Base-by-base conservation (phyloP, 37 sponge, comb jelly and placozoan species). In the Haliclona indistincta region DNA sequence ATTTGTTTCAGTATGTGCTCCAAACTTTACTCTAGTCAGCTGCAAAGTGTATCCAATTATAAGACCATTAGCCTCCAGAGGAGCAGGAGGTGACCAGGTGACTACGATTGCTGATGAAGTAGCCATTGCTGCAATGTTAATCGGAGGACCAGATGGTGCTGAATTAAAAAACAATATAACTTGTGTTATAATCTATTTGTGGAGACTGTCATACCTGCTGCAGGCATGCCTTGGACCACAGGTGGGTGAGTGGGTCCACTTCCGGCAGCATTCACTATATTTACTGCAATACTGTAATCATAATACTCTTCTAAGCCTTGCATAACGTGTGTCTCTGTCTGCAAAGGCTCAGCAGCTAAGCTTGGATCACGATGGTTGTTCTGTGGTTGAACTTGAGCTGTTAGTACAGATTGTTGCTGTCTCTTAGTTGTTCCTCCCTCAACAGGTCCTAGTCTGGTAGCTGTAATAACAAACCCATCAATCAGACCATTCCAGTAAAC, bases 21-120 rank as follows among this genome's bases (percentile, higher is more conserved):
- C n/a, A n/a, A n/a, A n/a, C n/a, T 47, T 47, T 8, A 47, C 49
- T 47, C 49, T 47, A 47, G 49, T 47, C 49, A 47, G 13, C 13
- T 47, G 49, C 49, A 47, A 8, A 8, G 13, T 47, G 49, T 70
- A 80, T 1, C 64, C 71, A 35, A 55, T 68, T 54, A 82, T 73
- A 25, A 54, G n/a, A 53, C 83, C 83, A 63, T 82, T 82, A 28
- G 42, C 68, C 4, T 73, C 0, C 11, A 15, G 30, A 11, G 6
- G 32, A 54, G 56, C 40, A 38, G 83, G 83, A 42, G 75, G 75
- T 0, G 25, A 56, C 82, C 82, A 81, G 19, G 73, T 58, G 44
- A 72, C 19, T 19, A 45, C 40, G 23, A 81, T 7, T 37, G 63
- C 38, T 43, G 73, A 62, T 47, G 8, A 13, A 13, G 19, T 60